Evolutionary conservation across 2,113 vertebrate species (phyloP).

Genomic region (Hyla sarda): DNA sequence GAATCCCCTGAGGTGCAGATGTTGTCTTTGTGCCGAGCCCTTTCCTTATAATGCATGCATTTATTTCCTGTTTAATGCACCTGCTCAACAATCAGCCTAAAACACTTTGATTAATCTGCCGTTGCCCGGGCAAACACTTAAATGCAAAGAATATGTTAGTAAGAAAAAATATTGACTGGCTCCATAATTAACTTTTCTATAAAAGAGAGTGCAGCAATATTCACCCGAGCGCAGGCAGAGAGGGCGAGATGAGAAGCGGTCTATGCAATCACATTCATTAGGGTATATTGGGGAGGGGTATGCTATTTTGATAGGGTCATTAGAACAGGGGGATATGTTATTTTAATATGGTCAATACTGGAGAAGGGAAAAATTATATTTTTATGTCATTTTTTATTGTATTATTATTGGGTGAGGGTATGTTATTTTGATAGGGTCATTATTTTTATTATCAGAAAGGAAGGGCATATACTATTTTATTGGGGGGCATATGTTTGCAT

Average conservation of each 20-base stretch:
- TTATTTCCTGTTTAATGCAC: slow-evolving; percentile 55
- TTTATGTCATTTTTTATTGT: neutral
- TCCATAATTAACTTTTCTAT: slow-evolving; percentile 57
- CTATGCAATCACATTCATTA: slow-evolving; percentile 41
- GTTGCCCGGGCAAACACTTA: slow-evolving; percentile 59
- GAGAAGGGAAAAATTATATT: neutral
- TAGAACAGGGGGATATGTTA: neutral
- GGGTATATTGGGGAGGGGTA: neutral
- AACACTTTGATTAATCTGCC: slow-evolving; percentile 60
- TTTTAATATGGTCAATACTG: neutral
- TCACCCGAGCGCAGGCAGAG: slow-evolving; percentile 23
- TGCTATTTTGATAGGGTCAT: neutral
- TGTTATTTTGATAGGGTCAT: neutral
- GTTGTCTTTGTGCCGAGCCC: slow-evolving; percentile 40
- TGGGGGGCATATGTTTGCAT: neutral
- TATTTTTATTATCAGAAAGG: neutral
- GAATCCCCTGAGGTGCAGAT: slow-evolving; percentile 47
- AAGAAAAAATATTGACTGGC: slow-evolving; percentile 58
- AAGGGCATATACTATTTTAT: neutral
- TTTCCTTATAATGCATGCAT: slow-evolving; percentile 51
- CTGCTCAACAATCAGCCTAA: slow-evolving; percentile 58
- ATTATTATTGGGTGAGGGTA: neutral
- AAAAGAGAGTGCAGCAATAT: slow-evolving; percentile 39
- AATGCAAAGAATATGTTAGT: slow-evolving; percentile 54
- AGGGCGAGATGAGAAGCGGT: neutral